Percentiles rank a stretch among this genome's conserved stretches.
Conservation (phyloP, 92 coral and sea anemone genomes). For the Diadumene lineata region DNA sequence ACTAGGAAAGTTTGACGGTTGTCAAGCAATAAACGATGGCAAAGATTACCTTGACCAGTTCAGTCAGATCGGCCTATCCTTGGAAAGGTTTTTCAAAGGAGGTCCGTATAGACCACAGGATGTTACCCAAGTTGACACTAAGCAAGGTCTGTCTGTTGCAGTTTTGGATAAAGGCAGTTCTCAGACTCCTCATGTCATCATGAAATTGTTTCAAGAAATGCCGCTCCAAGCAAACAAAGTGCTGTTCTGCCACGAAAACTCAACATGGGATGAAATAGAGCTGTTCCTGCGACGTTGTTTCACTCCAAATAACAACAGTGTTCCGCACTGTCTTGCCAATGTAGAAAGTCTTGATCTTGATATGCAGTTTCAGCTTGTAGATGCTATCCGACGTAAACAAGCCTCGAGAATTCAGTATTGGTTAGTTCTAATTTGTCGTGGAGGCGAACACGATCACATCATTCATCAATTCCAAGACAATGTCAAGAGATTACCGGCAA, state of each 20-base stretch:
- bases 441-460: slow-evolving; percentile 71
- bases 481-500: slow-evolving; percentile 43
- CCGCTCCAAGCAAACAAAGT: slow-evolving; percentile 48
- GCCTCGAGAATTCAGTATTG: slow-evolving; percentile 26
- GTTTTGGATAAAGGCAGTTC: slow-evolving; percentile 53
- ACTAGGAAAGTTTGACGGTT: slow-evolving; percentile 22
- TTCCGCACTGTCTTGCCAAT: slow-evolving; percentile 66
- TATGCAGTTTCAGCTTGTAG: slow-evolving; percentile 65
- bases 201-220: slow-evolving; percentile 43
- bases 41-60: not conserved
- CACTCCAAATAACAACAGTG: slow-evolving; percentile 6
- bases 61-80: slow-evolving; percentile 16
- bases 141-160: slow-evolving; percentile 48
- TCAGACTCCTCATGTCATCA: slow-evolving; percentile 55
- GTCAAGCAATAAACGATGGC: slow-evolving; percentile 1
- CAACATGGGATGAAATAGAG: slow-evolving; percentile 73
- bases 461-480: slow-evolving; percentile 61
- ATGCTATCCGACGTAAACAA: slow-evolving; percentile 50
- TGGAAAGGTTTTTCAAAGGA: slow-evolving; percentile 22
- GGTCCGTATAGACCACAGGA: not conserved
- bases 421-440: slow-evolving; percentile 70
- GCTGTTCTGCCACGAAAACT: slow-evolving; percentile 55
- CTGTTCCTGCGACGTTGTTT: slow-evolving; percentile 61
- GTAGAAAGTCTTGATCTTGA: slow-evolving; percentile 64
- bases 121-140: not conserved